Evolutionary conservation across 1,140 invertebrate genomes (phyloP), one percentile per base, ranked within the genome.

Genomic region (Melanaphis sacchari): DNA sequence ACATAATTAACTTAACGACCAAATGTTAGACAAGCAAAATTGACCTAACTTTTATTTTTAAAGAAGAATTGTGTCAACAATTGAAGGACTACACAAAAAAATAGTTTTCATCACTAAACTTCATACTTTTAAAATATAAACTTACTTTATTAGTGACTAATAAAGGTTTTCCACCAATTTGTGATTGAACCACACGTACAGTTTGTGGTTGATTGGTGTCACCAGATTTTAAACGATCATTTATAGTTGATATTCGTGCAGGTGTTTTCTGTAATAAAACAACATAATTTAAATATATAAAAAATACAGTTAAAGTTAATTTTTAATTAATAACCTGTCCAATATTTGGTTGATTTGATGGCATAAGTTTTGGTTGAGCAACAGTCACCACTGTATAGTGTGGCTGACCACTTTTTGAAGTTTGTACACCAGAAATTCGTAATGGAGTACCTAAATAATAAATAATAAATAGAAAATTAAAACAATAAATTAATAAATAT

Each of bases 101-200:
- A 66, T 66, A 66, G 5, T n/a, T 66, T 66, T 66, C 15, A n/a
- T 66, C 31, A 66, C 1, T n/a, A n/a, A 66, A 66, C 31, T 66
- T 15, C n/a, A 5, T 66, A 66, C 31, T n/a, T 66, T 66, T 18
- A 4, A n/a, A 66, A 76, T 18, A 76, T 76, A n/a, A 2, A 49
- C 22, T 46, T 84, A 93, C 94, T 94, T 96, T 95, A 93, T 96
- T 96, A 0, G 96, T 96, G 15, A 97, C 94, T 22, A 97, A 95
- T 24, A 97, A 96, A 8, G 96, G 97, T 94, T 97, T 97, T 2
- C 97, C 97, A 38, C 96, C 96, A 6, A 97, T 95, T 93, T 96
- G 96, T 0, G 96, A 95, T 82, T 96, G 94, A 94, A 96, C 96
- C n/a, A 96, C 94, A 93, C 95, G 81, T 24, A 93, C 18, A 93